phyloP scores from a whole-genome alignment of 2,888 invertebrate species.

The Steromphala cineraria region DNA sequence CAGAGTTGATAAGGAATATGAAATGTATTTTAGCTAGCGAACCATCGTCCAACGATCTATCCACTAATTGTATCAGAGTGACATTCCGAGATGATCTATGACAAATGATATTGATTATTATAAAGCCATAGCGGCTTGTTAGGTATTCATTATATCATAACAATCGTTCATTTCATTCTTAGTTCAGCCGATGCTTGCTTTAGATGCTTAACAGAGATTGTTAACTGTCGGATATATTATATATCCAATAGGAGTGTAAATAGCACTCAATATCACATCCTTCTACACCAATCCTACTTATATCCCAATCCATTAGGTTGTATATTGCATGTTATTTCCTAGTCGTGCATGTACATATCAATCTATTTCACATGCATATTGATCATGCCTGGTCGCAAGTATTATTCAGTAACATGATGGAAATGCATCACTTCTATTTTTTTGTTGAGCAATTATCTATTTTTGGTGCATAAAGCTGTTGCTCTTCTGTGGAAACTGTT shows the following conservation, averaged over 20 bases:
- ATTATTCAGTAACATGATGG: too few relatives aligned
- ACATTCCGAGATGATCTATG: not conserved
- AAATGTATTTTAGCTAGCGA: too few relatives aligned
- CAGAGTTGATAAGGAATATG: too few relatives aligned
- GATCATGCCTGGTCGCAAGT: too few relatives aligned
- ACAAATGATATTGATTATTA: not conserved
- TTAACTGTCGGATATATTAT: not conserved
- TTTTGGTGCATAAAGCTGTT: too few relatives aligned
- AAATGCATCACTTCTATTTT: too few relatives aligned
- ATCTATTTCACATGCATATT: not conserved
- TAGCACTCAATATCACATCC: too few relatives aligned
- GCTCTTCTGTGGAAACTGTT: too few relatives aligned
- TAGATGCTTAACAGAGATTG: not conserved
- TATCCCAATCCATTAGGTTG: not conserved
- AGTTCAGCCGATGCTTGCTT: not conserved
- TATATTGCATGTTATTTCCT: not conserved
- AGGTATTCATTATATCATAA: not conserved
- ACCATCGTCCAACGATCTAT: too few relatives aligned
- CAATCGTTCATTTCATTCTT: not conserved
- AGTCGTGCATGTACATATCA: not conserved
- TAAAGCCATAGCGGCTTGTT: not conserved
- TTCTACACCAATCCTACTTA: too few relatives aligned
- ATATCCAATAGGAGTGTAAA: too few relatives aligned
- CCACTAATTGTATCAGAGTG: not conserved
- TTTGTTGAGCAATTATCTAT: too few relatives aligned